A percentile compares a stretch with the other conserved stretches of the same genome.
phyloP scores from a whole-genome alignment of 2,888 invertebrate species.

The Sabatieria punctata region DNA sequence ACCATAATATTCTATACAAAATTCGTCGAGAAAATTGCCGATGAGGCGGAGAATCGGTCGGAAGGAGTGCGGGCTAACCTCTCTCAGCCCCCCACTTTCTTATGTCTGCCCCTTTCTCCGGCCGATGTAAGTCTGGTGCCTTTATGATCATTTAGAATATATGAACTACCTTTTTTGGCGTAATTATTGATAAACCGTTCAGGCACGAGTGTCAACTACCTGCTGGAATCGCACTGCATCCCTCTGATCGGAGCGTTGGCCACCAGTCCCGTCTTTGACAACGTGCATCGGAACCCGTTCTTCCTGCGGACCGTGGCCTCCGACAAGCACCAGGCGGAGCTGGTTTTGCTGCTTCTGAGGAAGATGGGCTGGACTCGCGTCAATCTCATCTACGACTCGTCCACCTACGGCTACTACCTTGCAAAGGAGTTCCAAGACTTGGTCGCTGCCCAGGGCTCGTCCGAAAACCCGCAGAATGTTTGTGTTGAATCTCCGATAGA shows the following conservation, averaged over 20 bases:
- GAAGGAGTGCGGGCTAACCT: too few relatives aligned
- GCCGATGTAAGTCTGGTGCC: too few relatives aligned
- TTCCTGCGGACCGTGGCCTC: conserved; percentile 9
- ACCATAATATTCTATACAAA: too few relatives aligned
- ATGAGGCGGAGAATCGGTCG: too few relatives aligned
- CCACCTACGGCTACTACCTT: conserved; percentile 6
- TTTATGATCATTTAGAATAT: too few relatives aligned
- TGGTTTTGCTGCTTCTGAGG: conserved; percentile 8
- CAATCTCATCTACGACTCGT: conserved; percentile 9
- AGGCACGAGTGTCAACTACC: conserved; percentile 8
- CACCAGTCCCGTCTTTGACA: conserved; percentile 7
- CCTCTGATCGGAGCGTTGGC: conserved; percentile 6
- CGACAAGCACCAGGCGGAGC: conserved; percentile 9
- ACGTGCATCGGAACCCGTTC: conserved; percentile 7
- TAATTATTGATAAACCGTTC: too few relatives aligned
- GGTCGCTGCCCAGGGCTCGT: background rate
- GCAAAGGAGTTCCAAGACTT: conserved; percentile 1
- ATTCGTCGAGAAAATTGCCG: too few relatives aligned
- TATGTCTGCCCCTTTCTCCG: too few relatives aligned
- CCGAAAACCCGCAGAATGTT: background rate
- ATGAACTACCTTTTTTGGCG: too few relatives aligned
- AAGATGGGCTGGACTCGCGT: conserved; percentile 9
- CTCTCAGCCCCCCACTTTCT: too few relatives aligned
- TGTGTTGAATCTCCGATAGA: conserved; percentile 1
- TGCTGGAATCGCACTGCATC: conserved; percentile 9